Evolutionary conservation across 2,888 invertebrate genomes (phyloP), one percentile per base, ranked within the genome.

Genomic region (Agrochola lychnidis): DNA sequence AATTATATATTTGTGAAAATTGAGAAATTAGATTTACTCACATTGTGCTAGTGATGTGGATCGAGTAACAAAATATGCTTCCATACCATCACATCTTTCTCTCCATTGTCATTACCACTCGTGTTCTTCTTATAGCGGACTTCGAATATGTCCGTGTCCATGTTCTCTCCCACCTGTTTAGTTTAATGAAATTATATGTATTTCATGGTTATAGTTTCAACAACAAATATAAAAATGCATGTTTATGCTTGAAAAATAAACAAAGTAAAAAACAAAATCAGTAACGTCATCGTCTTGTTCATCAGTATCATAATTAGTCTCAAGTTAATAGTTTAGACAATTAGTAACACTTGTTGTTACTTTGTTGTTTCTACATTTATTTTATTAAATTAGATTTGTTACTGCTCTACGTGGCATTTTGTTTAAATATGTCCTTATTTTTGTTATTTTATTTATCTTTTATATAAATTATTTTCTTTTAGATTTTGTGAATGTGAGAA

Each of bases 251-350:
- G 12, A 42, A 36, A 16, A 12, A 30, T 42, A 62, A 59, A 22
- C 42, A 25, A 36, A 48, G 25, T 73, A 30, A 75, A n/a, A 12
- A 36, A 30, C n/a, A n/a, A 16, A 62, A 53, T 64, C 36, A 64
- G 45, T n/a, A 45, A 42, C 1, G 7, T 9, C 25, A 7, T 62
- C 57, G 42, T 64, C 42, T 42, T 25, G 53, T 25, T 51, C 48
- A 56, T 62, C 22, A 53, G 40, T 25, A 25, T n/a, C 16, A 45
- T 5, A 59, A 69, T 69, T 59, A 69, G 63, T 59, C n/a, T 36
- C 42, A 64, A 30, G 63, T 53, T 74, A 53, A 59, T 79, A 19
- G 64, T 61, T 79, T 12, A 40, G 25, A 56, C 22, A 69, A 79
- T 79, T 73, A 64, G 45, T 64, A 57, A 61, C 22, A 57, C 16